phyloP scores from a whole-genome alignment of 2,888 invertebrate species.

The Hololepta plana region DNA sequence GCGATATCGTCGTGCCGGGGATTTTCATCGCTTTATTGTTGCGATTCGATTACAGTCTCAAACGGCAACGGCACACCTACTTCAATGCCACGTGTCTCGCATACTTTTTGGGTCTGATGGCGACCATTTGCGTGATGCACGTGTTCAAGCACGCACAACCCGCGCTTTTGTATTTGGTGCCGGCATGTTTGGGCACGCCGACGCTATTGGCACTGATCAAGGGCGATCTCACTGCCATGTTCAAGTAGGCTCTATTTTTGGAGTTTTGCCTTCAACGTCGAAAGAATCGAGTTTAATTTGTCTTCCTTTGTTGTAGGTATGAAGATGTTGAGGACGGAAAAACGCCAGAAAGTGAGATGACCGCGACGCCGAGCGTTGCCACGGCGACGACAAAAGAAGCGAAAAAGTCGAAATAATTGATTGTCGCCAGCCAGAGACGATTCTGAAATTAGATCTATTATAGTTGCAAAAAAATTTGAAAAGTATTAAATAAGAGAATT shows the following conservation, averaged over 20 bases:
- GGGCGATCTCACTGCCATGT: conserved; percentile 78
- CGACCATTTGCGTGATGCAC: conserved; percentile 96
- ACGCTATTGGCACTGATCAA: conserved; percentile 69
- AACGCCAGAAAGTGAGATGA: too few species aligned
- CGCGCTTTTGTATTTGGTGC: conserved; percentile 90
- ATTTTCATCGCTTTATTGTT: conserved; percentile 95
- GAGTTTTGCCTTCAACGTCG: too few species aligned
- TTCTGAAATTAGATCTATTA: too few species aligned
- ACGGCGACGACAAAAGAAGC: too few species aligned
- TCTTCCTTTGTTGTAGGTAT: too few species aligned
- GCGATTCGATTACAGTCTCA: conserved; percentile 83
- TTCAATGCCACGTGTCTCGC: conserved; percentile 85
- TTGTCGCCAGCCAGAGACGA: too few species aligned
- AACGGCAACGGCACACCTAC: conserved; percentile 64
- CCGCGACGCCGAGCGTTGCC: too few species aligned
- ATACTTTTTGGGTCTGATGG: conserved; percentile 81
- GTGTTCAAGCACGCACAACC: conserved; percentile 97
- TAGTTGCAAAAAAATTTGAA: too few species aligned
- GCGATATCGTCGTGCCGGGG: conserved; percentile 98
- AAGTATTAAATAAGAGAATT: too few species aligned
- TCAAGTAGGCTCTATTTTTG: conserved; percentile 59
- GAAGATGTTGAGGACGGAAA: too few species aligned
- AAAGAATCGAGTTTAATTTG: too few species aligned
- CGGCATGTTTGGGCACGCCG: conserved; percentile 87
- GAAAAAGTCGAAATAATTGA: too few species aligned